Evolutionary conservation across 2,113 vertebrate species (phyloP).

Genomic region (Helogale parvula): DNA sequence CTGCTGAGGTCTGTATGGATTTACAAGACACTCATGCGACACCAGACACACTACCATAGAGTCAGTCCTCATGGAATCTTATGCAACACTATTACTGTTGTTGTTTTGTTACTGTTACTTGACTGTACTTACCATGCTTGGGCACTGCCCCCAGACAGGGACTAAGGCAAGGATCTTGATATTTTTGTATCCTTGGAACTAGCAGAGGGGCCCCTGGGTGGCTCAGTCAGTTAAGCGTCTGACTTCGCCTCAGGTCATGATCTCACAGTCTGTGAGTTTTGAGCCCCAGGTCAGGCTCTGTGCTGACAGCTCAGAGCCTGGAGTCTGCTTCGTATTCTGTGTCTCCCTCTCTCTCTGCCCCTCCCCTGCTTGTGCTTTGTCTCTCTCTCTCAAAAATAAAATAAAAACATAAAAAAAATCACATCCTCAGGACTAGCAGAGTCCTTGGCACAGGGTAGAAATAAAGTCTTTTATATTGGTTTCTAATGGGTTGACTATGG

Average conservation of each 20-base stretch:
- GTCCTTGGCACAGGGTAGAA: background rate
- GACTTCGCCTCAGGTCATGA: no score
- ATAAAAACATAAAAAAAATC: background rate
- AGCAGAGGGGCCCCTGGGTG: background rate
- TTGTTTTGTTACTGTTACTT: background rate
- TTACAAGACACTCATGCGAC: background rate
- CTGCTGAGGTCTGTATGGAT: background rate
- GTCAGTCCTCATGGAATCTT: background rate
- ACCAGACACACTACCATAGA: background rate
- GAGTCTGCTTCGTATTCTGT: no score
- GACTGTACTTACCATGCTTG: background rate
- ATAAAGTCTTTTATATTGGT: background rate
- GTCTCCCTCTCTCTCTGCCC: no score
- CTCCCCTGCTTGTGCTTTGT: no score
- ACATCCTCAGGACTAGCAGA: background rate
- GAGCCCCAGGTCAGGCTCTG: no score
- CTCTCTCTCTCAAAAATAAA: no score
- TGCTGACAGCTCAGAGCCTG: no score
- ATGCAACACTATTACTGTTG: background rate
- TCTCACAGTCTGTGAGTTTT: no score
- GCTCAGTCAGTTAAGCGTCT: no score
- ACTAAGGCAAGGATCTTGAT: background rate
- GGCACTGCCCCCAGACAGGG: background rate
- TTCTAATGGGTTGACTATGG: background rate
- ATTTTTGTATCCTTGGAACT: background rate